These are phyloP conservation scores for Sula dactylatra DNA, from an alignment of 2,113 vertebrate species.

Conservation along the genomic window DNA sequence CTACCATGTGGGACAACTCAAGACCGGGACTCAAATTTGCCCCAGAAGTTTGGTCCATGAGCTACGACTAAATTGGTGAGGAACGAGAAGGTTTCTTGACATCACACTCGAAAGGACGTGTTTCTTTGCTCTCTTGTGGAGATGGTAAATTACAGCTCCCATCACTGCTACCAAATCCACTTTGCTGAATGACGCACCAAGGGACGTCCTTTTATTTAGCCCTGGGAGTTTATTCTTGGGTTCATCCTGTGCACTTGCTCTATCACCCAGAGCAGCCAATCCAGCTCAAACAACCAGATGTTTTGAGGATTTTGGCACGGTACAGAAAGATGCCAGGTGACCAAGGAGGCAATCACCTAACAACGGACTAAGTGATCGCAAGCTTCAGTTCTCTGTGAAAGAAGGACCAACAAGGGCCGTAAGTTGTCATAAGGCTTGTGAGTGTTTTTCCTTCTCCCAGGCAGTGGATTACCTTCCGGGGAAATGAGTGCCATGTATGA, in stretches of 20 bases:
- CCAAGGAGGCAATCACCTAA: not conserved
- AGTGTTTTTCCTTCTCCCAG: not conserved
- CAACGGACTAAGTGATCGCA: not conserved
- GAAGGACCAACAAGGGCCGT: not conserved
- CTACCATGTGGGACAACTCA: not conserved
- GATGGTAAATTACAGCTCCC: not conserved
- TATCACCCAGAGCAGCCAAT: not conserved
- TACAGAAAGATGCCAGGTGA: not conserved
- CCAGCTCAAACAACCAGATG: not conserved
- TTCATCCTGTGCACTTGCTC: not conserved
- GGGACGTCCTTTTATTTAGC: not conserved
- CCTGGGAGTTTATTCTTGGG: not conserved
- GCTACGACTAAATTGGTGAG: not conserved
- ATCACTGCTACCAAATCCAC: not conserved
- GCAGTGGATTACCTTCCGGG: not conserved
- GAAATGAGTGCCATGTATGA: not conserved
- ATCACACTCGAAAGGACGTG: not conserved
- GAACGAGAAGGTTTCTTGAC: not conserved
- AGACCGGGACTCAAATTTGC: not conserved
- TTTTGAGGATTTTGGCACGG: not conserved
- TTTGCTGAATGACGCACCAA: not conserved
- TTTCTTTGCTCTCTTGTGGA: not conserved
- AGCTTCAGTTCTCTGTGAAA: not conserved
- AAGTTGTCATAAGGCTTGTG: not conserved
- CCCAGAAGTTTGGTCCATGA: not conserved